Percentiles rank a stretch among this genome's conserved stretches.
Evolutionary conservation across 2,797 vertebrate species (phyloP).

Genomic region (Enoplosus armatus): DNA sequence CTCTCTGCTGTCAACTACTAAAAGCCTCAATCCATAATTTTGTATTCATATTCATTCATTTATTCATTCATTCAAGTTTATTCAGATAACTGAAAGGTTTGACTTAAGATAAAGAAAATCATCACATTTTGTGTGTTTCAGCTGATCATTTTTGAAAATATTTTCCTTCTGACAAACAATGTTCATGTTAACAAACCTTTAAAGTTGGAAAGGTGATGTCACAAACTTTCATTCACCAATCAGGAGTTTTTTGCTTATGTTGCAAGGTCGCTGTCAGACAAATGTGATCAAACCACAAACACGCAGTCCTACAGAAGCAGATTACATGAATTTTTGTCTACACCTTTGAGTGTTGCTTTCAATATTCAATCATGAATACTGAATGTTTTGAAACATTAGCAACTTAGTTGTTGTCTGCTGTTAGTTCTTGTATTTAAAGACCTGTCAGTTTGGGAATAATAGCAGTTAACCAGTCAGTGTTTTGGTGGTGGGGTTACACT

Average conservation of each 20-base stretch:
- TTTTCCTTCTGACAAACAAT: background rate
- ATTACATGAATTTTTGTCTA: background rate
- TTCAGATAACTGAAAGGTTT: background rate
- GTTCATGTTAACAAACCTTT: background rate
- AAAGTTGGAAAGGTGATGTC: background rate
- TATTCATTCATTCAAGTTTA: too few relatives aligned
- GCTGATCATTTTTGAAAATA: background rate
- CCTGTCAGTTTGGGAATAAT: background rate
- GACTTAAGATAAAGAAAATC: background rate
- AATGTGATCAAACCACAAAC: background rate
- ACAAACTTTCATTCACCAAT: background rate
- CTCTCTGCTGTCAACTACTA: background rate
- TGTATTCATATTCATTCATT: too few relatives aligned
- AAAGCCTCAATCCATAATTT: background rate
- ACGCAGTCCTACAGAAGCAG: background rate
- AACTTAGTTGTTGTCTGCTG: background rate
- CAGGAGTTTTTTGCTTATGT: background rate
- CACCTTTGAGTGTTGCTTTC: background rate
- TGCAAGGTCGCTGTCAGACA: background rate
- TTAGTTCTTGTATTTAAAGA: background rate
- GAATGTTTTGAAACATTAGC: background rate
- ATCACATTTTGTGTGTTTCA: background rate
- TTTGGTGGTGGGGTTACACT: background rate
- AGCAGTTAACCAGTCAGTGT: background rate
- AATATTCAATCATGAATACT: background rate